Evolutionary conservation across 2,113 vertebrate species (phyloP).

Genomic region (zebrafish (Danio rerio)): DNA sequence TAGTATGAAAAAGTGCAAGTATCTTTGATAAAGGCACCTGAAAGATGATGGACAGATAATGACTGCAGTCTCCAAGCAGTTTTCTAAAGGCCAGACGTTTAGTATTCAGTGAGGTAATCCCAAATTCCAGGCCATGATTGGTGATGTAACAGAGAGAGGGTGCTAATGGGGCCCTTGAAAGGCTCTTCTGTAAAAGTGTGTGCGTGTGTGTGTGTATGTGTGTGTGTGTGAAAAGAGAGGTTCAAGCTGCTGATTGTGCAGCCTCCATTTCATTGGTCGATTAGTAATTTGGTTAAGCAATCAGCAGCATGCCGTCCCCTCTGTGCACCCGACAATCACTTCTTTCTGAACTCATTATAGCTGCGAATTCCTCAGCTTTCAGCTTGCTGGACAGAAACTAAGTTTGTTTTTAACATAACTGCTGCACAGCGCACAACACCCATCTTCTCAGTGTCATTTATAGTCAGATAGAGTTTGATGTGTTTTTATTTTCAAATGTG

Average conservation of each 20-base stretch:
- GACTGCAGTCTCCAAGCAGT: neutral
- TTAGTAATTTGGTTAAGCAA: constrained; percentile 74
- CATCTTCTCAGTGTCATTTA: neutral
- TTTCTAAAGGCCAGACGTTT: constrained; percentile 2
- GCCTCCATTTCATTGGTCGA: constrained; percentile 71
- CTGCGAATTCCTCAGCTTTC: constrained; percentile 17
- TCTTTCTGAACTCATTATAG: constrained; percentile 28
- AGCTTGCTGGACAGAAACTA: neutral
- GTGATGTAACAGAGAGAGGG: constrained; percentile 70
- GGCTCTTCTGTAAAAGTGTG: constrained; percentile 67
- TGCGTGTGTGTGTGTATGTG: constrained; percentile 22
- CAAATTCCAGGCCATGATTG: constrained; percentile 69
- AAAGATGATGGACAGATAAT: neutral
- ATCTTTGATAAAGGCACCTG: neutral
- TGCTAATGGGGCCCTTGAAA: constrained; percentile 64
- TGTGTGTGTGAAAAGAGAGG: constrained; percentile 63
- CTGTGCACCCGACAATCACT: constrained; percentile 52
- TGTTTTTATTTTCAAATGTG: neutral
- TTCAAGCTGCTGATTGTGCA: constrained; percentile 69
- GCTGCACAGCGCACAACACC: neutral
- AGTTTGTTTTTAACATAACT: neutral
- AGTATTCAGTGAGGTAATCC: constrained; percentile 60
- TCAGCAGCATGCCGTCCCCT: constrained; percentile 63
- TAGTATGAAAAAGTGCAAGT: neutral
- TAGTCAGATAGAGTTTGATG: neutral